Percentiles rank a stretch among this genome's conserved stretches.
These are phyloP conservation scores for Sebastes itinus DNA, from an alignment of 2,797 vertebrate species.

Conservation along the genomic window DNA sequence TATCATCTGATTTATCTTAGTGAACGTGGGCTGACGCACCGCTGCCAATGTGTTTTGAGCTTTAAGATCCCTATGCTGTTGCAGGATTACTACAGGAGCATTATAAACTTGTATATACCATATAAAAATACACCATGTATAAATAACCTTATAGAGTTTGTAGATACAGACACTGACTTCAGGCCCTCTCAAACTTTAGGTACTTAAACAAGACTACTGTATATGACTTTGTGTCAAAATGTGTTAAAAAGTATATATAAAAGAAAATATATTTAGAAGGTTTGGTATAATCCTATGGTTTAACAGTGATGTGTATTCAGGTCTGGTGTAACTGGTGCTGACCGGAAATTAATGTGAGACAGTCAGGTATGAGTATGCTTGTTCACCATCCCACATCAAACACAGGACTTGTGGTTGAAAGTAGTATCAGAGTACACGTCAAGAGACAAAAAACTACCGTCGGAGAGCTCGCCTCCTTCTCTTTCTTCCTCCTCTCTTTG, in stretches of 20 bases:
- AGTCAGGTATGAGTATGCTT: not conserved
- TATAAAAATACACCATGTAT: not conserved
- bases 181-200: not conserved
- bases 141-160: not conserved
- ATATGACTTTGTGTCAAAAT: not conserved
- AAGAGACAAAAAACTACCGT: constrained; percentile 11
- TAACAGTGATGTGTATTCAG: not conserved
- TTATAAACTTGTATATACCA: not conserved
- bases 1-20: not conserved
- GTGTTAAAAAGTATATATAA: no score
- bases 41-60: no score
- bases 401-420: constrained; percentile 5
- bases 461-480: constrained; percentile 7
- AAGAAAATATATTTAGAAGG: not conserved
- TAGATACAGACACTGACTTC: not conserved
- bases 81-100: not conserved
- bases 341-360: not conserved
- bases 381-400: constrained; percentile 20
- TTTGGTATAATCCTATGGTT: not conserved
- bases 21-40: not conserved
- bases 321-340: not conserved
- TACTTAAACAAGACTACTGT: not conserved
- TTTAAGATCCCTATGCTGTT: not conserved
- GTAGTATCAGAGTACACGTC: not conserved
- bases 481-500: constrained; percentile 29